phyloP scores from a whole-genome alignment of 2,113 vertebrate species.

The Brachionichthys hirsutus region DNA sequence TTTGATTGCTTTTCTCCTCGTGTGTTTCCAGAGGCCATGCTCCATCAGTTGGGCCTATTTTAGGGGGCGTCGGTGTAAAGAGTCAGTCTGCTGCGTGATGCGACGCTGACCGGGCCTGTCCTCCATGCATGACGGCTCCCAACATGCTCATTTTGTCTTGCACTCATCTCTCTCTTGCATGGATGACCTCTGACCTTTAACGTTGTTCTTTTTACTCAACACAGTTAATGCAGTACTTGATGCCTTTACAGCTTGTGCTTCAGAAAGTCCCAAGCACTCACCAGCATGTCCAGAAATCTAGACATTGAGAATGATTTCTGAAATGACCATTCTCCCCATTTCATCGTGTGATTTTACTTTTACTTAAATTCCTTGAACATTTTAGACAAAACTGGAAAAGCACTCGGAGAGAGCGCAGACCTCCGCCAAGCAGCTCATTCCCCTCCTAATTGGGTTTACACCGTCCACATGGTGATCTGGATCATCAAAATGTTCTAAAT shows the following conservation, averaged over 20 bases:
- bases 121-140: not conserved
- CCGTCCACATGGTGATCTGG: too few relatives aligned
- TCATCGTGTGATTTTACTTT: too few relatives aligned
- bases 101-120: not conserved
- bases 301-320: too few relatives aligned
- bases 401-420: too few relatives aligned
- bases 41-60: too few relatives aligned
- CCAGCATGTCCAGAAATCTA: too few relatives aligned
- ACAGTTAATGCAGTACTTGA: not conserved
- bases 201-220: not conserved
- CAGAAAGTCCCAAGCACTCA: not conserved
- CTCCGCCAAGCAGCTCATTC: too few relatives aligned
- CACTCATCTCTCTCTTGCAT: not conserved
- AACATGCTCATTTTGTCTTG: not conserved
- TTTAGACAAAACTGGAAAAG: too few relatives aligned
- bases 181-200: not conserved
- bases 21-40: slow-evolving; percentile 83
- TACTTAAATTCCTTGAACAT: too few relatives aligned
- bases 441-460: too few relatives aligned
- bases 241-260: not conserved
- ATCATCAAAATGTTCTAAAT: too few relatives aligned
- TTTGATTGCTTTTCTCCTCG: slow-evolving; percentile 17
- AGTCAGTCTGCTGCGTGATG: not conserved
- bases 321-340: too few relatives aligned
- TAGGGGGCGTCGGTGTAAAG: slow-evolving; percentile 69